Evolutionary conservation across 2,888 invertebrate genomes (phyloP).

Genomic region (Stenichneumon culpator): DNA sequence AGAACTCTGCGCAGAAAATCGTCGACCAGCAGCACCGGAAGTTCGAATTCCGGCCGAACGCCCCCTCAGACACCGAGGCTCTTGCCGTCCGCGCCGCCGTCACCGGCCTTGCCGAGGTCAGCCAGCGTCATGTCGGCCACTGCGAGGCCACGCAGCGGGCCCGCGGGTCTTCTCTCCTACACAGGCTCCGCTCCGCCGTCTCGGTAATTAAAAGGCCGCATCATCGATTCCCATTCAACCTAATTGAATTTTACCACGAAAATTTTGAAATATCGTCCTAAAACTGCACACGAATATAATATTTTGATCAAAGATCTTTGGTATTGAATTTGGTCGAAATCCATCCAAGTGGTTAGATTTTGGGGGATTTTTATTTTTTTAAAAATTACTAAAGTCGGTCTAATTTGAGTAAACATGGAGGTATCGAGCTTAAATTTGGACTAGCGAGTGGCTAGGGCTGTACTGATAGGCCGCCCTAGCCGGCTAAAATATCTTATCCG

Average conservation of each 20-base stretch:
- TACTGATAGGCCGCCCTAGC: too few relatives aligned
- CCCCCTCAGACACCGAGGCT: slow-evolving; percentile 83
- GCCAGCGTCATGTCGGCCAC: slow-evolving; percentile 84
- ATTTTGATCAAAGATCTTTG: too few relatives aligned
- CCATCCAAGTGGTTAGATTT: too few relatives aligned
- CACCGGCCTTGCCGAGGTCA: slow-evolving; percentile 85
- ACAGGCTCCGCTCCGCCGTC: slow-evolving; percentile 92
- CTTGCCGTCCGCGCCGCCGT: slow-evolving; percentile 83
- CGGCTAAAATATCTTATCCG: too few relatives aligned
- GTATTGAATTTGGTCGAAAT: too few relatives aligned
- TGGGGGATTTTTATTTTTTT: too few relatives aligned
- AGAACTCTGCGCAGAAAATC: slow-evolving; percentile 83
- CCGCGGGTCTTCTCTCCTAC: slow-evolving; percentile 92
- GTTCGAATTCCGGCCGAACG: slow-evolving; percentile 85
- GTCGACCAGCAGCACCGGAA: slow-evolving; percentile 81
- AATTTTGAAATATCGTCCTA: too few relatives aligned
- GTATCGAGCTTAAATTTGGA: too few relatives aligned
- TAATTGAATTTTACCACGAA: not conserved
- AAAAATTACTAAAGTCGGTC: too few relatives aligned
- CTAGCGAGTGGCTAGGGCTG: too few relatives aligned
- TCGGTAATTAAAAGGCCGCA: slow-evolving; percentile 84
- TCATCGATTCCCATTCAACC: slow-evolving; percentile 11
- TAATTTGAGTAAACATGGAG: too few relatives aligned
- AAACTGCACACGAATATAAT: too few relatives aligned
- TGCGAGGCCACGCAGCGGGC: slow-evolving; percentile 90